Evolutionary conservation across 2,797 vertebrate species (phyloP), one percentile per base, ranked within the genome.

Genomic region (Aselliscus stoliczkanus): DNA sequence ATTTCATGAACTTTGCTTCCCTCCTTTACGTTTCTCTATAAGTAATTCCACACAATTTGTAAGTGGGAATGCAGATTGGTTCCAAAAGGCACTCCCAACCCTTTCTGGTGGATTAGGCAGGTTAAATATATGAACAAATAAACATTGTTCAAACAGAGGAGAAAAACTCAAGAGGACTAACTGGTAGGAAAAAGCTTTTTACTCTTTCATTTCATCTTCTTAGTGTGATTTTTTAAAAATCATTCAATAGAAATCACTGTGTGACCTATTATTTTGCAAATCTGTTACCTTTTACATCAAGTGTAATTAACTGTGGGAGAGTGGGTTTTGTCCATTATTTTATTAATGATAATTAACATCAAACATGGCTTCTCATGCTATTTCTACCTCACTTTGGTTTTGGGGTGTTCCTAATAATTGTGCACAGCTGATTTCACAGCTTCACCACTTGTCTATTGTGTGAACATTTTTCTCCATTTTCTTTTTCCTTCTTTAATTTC

Each of bases 371-470:
- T 98, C 96, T 98, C 98, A 98, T 98, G 98, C 98, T 99, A 98
- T 98, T 99, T 99, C 99, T 99, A 99, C 99, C 99, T 99, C 99
- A 99, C 98, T 99, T 98, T 98, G 98, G 98, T 99, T 99, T 98
- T 98, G 98, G 98, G 98, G 98, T 98, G 98, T 98, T 98, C 97
- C 97, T 98, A 96, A 98, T 97, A 96, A 95, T 97, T 98, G 94
- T 79, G 8, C 98, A 97, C 96, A 96, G 96, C 97, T 97, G 97
- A 96, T 96, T 97, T 98, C 98, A 97, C 98, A 97, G 98, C 97
- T 86, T 98, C 98, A 98, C 96, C 98, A 98, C 97, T 96, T 97
- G 97, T 98, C 98, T 97, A 97, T 97, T 91, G 96, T 98, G 98
- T 98, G 97, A 98, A 96, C 96, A 93, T 88, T 90, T 98, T 93